These are phyloP conservation scores for Mormyrus hasselquistii DNA, from an alignment of 2,797 vertebrate species.

Conservation along the genomic window DNA sequence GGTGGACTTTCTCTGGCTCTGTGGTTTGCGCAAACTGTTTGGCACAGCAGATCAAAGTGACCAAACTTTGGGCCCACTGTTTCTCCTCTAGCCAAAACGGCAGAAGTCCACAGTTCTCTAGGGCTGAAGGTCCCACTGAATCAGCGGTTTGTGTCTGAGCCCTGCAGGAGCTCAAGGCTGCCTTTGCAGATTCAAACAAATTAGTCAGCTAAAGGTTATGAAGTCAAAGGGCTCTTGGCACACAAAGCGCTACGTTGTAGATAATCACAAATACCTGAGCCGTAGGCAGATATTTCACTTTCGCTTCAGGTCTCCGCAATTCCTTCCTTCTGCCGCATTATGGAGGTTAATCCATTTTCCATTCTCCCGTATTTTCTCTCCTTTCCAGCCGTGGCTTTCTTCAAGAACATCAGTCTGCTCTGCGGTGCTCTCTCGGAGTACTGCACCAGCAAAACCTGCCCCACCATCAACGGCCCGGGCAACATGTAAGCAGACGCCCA, in stretches of 20 bases:
- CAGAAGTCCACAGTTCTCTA: background rate
- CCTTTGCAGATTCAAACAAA: background rate
- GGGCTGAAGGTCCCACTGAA: background rate
- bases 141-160: background rate
- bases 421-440: slow-evolving; percentile 66
- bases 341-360: background rate
- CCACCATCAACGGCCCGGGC: slow-evolving; percentile 59
- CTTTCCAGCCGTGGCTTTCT: slow-evolving; percentile 63
- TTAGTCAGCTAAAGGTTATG: slow-evolving; percentile 4
- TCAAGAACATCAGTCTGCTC: slow-evolving; percentile 69
- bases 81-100: background rate
- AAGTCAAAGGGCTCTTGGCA: background rate
- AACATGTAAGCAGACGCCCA: slow-evolving; percentile 49
- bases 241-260: background rate
- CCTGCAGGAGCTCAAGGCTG: background rate
- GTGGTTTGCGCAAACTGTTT: background rate
- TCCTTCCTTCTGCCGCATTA: background rate
- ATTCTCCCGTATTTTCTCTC: background rate
- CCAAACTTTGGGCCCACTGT: background rate
- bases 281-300: background rate
- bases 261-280: background rate
- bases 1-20: background rate
- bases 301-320: background rate
- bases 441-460: slow-evolving; percentile 65
- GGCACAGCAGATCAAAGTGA: background rate